These are phyloP conservation scores for Tricholaema leucomelas DNA, from an alignment of 2,113 vertebrate genomes.

Conservation along the genomic window DNA sequence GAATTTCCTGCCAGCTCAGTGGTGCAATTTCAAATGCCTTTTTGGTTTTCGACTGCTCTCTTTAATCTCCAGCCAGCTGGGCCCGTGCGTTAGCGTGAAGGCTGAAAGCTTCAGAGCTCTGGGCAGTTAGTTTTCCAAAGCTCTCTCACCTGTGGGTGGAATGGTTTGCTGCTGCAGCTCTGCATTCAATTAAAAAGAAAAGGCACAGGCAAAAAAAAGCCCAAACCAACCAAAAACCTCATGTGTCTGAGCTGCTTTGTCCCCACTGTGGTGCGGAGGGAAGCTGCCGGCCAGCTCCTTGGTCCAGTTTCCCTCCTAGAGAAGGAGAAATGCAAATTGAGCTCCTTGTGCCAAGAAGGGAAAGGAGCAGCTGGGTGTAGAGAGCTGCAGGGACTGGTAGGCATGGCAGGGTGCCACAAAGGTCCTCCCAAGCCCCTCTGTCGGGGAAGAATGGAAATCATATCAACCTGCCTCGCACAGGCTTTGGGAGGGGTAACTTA, in stretches of 20 bases:
- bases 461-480: neutral
- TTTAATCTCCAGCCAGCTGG: slow-evolving; percentile 75
- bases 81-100: slow-evolving; percentile 55
- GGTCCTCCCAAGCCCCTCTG: neutral
- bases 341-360: neutral
- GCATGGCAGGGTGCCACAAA: rapidly evolving
- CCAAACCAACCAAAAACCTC: neutral
- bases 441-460: neutral
- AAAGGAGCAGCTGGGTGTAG: neutral
- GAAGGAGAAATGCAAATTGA: neutral
- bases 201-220: too few species aligned
- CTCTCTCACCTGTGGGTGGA: slow-evolving; percentile 67
- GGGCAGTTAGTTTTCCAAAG: slow-evolving; percentile 56
- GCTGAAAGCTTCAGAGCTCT: slow-evolving; percentile 63
- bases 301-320: neutral
- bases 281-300: neutral
- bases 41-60: slow-evolving; percentile 43
- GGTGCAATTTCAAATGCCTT: slow-evolving; percentile 67
- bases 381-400: slow-evolving; percentile 1
- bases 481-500: neutral
- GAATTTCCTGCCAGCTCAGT: slow-evolving; percentile 73
- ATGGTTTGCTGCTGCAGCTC: slow-evolving; percentile 15
- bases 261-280: rapidly evolving
- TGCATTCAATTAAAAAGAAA: slow-evolving; percentile 16
- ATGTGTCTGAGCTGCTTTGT: neutral